A percentile compares a stretch with the other conserved stretches of the same genome.
These are phyloP conservation scores for Ellobius talpinus DNA, from an alignment of 2,113 vertebrate species.

Conservation along the genomic window DNA sequence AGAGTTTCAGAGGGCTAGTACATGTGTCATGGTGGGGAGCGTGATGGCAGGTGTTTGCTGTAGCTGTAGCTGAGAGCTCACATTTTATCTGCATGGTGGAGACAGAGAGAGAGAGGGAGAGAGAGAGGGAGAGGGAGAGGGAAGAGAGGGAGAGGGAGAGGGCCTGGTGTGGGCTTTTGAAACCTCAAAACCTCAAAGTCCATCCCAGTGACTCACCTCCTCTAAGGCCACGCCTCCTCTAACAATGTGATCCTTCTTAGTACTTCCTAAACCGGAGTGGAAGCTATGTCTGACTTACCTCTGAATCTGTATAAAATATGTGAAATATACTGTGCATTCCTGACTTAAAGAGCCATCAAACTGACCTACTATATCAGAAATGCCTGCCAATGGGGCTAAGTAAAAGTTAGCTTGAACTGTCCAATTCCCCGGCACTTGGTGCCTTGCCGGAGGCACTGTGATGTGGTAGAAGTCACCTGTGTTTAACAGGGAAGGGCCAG, in stretches of 20 bases:
- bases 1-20: background rate
- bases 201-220: background rate
- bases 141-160: background rate
- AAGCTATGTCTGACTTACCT: background rate
- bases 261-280: background rate
- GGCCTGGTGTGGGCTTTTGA: background rate
- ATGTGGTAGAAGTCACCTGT: background rate
- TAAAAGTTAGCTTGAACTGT: background rate
- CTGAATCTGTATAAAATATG: background rate
- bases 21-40: background rate
- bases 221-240: background rate
- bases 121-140: too few species aligned
- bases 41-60: background rate
- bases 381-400: background rate
- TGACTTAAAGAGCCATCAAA: background rate
- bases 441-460: background rate
- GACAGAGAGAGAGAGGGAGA: background rate
- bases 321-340: background rate
- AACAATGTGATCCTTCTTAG: background rate
- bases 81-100: background rate
- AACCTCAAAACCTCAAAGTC: background rate
- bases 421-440: background rate
- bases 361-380: background rate
- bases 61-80: background rate
- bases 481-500: conserved; percentile 48